Evolutionary conservation across 1,140 invertebrate species (phyloP), one percentile per base, ranked within the genome.

Genomic region (Drosophila bipectinata): DNA sequence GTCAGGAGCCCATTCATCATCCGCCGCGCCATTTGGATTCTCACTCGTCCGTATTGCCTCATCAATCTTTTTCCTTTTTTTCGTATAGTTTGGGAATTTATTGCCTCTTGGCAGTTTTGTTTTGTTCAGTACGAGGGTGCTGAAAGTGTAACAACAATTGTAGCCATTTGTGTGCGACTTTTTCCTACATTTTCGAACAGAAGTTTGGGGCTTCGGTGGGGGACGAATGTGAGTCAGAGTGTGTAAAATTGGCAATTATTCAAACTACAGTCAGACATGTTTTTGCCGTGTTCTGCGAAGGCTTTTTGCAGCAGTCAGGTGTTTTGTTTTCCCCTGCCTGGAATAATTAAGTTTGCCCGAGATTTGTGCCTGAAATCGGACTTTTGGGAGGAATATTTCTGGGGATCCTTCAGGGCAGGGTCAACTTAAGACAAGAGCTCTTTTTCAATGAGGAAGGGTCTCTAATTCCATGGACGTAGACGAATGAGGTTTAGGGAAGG

Each of bases 221-320:
- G 18, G 24, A 47, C 9, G 9, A 10, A 10, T 47, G 15, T 24
- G 39, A 12, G 2, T 75, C 60, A 41, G 39, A 49, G 61, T 67
- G 72, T 72, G 67, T 59, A 77, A 85, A 81, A 87, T 87, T 85
- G 81, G 49, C 77, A 77, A 81, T 85, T 85, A 87, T 87, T 85
- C 82, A 87, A 82, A 67, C 53, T 69, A 79, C 59, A 78, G 64
- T 52, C 66, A 44, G 72, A 76, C 77, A 72, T 57, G 77, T 80
- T 80, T 76, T 61, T 73, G 58, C 57, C 30, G 28, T 34, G 28
- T 24, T 18, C 14, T n/a, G 26, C 21, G 32, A 41, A 37, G n/a
- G 14, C 21, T 41, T 44, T 51, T 69, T 76, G 52, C 45, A 71
- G 39, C 41, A 58, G 52, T 30, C 59, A 74, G 59, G 62, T 64